Conservation (phyloP, 2,113 vertebrate species). For the Plectropomus leopardus region DNA sequence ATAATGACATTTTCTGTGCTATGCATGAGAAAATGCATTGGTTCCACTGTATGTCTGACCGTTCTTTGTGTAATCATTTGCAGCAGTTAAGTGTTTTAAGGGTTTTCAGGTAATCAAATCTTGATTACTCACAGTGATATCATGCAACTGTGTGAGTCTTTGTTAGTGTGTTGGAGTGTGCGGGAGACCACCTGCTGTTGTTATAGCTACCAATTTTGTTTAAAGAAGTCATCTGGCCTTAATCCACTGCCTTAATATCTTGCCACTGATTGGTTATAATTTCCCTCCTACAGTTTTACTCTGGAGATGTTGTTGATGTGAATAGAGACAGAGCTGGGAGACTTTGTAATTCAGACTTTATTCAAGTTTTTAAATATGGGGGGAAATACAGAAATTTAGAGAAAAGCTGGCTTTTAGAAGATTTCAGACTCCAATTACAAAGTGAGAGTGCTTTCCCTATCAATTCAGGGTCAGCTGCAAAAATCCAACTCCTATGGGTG, state of each 20-base stretch:
- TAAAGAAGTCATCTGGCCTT: constrained; percentile 69
- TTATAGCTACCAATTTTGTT: constrained; percentile 70
- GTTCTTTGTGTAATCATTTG: constrained; percentile 37
- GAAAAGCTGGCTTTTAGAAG: not conserved
- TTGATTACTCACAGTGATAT: constrained; percentile 33
- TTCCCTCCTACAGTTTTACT: constrained; percentile 57
- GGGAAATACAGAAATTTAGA: not conserved
- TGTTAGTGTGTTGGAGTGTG: constrained; percentile 12
- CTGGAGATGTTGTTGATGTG: constrained; percentile 27
- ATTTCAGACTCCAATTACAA: constrained; percentile 8
- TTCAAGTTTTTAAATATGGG: constrained; percentile 7
- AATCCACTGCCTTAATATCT: constrained; percentile 64
- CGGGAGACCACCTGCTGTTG: constrained; percentile 52
- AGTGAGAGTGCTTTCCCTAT: not conserved
- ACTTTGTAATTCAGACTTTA: constrained; percentile 41
- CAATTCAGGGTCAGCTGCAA: constrained; percentile 17
- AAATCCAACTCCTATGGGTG: not conserved
- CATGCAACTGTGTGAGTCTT: constrained; percentile 10
- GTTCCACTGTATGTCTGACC: constrained; percentile 1
- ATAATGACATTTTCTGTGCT: constrained; percentile 12
- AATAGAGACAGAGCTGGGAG: constrained; percentile 8
- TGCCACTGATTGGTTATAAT: constrained; percentile 66
- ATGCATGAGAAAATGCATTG: not conserved
- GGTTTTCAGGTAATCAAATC: constrained; percentile 48
- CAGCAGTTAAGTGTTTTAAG: constrained; percentile 10